These are phyloP conservation scores for Halocynthia aurantium DNA, from an alignment of 23 tunicate genomes.

Conservation along the genomic window DNA sequence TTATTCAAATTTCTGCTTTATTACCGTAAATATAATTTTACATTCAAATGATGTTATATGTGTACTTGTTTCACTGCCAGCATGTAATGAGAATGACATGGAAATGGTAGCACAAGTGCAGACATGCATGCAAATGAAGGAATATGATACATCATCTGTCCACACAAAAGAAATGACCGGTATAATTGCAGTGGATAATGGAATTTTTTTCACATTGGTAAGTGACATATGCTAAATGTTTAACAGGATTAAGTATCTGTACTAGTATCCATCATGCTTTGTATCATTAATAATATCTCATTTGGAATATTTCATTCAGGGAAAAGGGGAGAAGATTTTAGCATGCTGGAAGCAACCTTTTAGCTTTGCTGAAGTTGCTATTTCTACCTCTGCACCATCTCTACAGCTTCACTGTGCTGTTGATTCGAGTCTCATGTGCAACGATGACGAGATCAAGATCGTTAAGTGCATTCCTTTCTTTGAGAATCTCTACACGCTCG, in stretches of 20 bases:
- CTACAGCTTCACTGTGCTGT: neutral
- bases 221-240: neutral
- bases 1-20: no score
- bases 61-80: neutral
- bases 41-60: no score
- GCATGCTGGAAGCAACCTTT: neutral
- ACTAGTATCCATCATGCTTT: neutral
- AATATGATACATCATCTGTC: neutral
- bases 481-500: neutral
- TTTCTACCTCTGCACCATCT: neutral
- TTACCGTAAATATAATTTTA: no score
- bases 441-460: neutral
- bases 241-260: neutral
- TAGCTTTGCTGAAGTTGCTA: neutral
- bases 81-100: constrained; percentile 2
- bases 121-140: constrained; percentile 13
- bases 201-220: neutral
- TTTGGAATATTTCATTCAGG: neutral
- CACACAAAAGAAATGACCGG: neutral
- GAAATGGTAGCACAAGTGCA: neutral
- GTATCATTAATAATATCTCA: neutral
- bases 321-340: neutral
- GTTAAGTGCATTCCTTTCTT: neutral
- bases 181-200: neutral
- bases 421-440: constrained; percentile 7